Evolutionary conservation across 2,888 invertebrate species (phyloP).

Genomic region (Nezara viridula): DNA sequence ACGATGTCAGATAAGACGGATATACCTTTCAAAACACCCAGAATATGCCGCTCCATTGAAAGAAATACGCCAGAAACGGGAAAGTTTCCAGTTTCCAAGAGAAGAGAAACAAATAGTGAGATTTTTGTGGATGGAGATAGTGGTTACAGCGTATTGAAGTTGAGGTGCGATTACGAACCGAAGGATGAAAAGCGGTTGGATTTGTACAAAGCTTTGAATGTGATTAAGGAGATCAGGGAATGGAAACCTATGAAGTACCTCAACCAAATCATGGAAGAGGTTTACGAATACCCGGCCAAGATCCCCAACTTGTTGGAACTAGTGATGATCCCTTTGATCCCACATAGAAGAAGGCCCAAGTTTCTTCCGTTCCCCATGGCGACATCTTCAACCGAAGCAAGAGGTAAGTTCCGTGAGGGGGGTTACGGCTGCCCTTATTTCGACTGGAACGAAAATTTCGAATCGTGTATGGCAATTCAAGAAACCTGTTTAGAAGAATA

Average conservation of each 20-base stretch:
- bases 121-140: too few relatives aligned
- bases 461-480: background rate
- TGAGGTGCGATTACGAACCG: background rate
- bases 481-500: background rate
- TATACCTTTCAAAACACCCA: background rate
- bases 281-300: background rate
- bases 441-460: background rate
- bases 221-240: background rate
- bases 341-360: background rate
- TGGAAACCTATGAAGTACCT: background rate
- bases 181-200: background rate
- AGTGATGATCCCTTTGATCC: background rate
- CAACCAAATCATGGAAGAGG: background rate
- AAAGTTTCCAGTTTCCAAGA: too few relatives aligned
- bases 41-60: too few relatives aligned
- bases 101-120: too few relatives aligned
- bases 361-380: background rate
- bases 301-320: background rate
- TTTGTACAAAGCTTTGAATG: background rate
- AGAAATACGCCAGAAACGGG: too few relatives aligned
- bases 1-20: background rate
- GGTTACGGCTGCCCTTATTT: background rate
- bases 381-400: background rate
- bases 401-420: background rate
- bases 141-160: background rate